A percentile compares a stretch with the other conserved stretches of the same genome.
These are phyloP conservation scores for Mandrillus leucophaeus DNA, from an alignment of 2,113 vertebrate species.

Conservation along the genomic window DNA sequence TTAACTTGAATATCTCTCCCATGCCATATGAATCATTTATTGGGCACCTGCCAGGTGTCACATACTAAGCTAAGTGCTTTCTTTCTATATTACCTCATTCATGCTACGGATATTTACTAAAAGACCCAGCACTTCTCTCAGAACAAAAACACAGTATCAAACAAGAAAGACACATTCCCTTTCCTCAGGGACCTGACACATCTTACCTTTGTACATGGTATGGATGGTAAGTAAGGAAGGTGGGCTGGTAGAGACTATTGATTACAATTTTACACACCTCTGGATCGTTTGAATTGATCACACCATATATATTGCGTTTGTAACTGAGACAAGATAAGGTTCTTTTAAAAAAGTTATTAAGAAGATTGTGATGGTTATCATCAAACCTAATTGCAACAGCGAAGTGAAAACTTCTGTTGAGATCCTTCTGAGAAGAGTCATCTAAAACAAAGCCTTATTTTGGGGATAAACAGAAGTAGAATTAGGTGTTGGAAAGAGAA, in stretches of 20 bases:
- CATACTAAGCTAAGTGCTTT: slow-evolving; percentile 16
- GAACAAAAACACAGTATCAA: not conserved
- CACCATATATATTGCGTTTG: not conserved
- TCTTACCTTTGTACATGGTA: not conserved
- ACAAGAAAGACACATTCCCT: not conserved
- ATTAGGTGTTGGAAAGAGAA: not conserved
- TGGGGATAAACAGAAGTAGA: not conserved
- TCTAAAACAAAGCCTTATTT: not conserved
- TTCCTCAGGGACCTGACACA: not conserved
- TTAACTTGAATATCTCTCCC: slow-evolving; percentile 34
- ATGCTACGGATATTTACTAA: not conserved
- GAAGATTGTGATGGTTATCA: not conserved
- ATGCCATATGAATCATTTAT: slow-evolving; percentile 27
- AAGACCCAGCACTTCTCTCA: not conserved
- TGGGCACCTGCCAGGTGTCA: slow-evolving; percentile 60
- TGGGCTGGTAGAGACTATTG: not conserved
- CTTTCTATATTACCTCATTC: not conserved
- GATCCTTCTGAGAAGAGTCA: not conserved
- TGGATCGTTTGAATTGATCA: not conserved
- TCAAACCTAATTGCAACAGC: not conserved
- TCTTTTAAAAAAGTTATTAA: not conserved
- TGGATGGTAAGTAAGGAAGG: not conserved
- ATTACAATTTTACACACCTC: not conserved
- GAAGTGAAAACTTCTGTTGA: not conserved
- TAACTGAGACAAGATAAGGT: not conserved